phyloP scores from a whole-genome alignment of 2,888 invertebrate genomes.

The Drosophila pegasa region DNA sequence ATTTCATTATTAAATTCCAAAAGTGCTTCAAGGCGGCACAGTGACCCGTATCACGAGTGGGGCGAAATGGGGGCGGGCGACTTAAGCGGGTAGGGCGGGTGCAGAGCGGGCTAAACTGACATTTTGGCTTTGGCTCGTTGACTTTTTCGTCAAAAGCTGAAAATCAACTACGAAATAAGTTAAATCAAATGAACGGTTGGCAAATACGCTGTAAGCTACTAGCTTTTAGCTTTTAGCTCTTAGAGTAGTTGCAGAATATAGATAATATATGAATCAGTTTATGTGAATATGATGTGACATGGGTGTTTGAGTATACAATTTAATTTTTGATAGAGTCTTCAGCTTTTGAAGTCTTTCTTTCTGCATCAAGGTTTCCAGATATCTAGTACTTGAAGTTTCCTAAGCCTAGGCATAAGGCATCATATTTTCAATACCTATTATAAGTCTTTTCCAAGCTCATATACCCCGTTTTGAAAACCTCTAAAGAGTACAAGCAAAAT shows the following conservation, averaged over 20 bases:
- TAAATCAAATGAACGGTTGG: neutral
- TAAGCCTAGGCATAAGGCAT: no score
- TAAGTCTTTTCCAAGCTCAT: no score
- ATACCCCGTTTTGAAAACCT: neutral
- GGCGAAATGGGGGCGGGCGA: neutral
- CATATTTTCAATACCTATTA: no score
- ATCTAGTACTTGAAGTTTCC: no score
- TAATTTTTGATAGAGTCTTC: no score
- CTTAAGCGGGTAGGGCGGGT: neutral
- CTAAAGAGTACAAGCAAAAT: neutral
- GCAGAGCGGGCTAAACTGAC: slow-evolving; percentile 34
- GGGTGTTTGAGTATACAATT: no score
- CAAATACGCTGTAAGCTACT: neutral
- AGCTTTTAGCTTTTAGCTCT: neutral
- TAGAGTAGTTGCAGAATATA: neutral
- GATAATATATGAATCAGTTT: neutral
- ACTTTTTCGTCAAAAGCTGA: slow-evolving; percentile 49
- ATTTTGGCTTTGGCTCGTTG: slow-evolving; percentile 78
- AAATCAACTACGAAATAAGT: slow-evolving; percentile 9
- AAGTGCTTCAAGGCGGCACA: slow-evolving; percentile 52
- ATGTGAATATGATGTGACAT: neutral
- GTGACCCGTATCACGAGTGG: slow-evolving; percentile 1
- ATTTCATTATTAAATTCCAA: slow-evolving; percentile 80
- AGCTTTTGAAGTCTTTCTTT: neutral
- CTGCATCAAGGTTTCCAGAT: no score